phyloP scores from a whole-genome alignment of 2,888 invertebrate species.

The Diabrotica balteata region DNA sequence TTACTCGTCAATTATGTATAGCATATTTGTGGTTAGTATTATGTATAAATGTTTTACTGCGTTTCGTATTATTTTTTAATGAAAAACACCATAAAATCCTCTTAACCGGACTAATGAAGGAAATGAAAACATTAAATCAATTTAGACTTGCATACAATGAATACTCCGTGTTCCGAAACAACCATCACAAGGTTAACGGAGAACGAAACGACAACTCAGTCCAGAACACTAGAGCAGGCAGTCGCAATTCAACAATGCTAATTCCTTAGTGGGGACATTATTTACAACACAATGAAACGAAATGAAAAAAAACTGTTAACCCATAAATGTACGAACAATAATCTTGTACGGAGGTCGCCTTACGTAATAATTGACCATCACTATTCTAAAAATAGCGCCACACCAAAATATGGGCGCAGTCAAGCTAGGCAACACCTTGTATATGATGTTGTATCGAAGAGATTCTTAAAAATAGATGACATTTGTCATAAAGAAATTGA shows the following conservation, averaged over 20 bases:
- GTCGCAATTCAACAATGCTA: constrained; percentile 2
- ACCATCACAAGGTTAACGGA: too few species aligned
- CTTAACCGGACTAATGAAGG: neutral
- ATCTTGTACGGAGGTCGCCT: constrained; percentile 22
- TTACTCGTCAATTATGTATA: too few species aligned
- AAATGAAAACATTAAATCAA: neutral
- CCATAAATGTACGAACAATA: constrained; percentile 19
- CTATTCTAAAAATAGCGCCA: constrained; percentile 36
- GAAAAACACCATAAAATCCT: too few species aligned
- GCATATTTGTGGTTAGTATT: too few species aligned
- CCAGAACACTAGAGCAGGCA: too few species aligned
- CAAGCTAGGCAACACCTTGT: constrained; percentile 17
- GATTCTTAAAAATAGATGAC: too few species aligned
- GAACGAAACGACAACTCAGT: too few species aligned
- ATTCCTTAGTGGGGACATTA: neutral
- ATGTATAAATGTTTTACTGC: too few species aligned
- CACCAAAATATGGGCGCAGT: constrained; percentile 28
- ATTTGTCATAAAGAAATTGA: too few species aligned
- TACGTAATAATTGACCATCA: constrained; percentile 27
- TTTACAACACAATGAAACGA: constrained; percentile 6
- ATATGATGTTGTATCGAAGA: constrained; percentile 5
- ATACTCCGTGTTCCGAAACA: too few species aligned
- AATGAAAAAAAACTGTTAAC: constrained; percentile 7
- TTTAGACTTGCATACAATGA: neutral
- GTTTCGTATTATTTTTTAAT: too few species aligned